Base-by-base conservation (phyloP, 2,797 vertebrate genomes). In the Vultur gryphus region DNA sequence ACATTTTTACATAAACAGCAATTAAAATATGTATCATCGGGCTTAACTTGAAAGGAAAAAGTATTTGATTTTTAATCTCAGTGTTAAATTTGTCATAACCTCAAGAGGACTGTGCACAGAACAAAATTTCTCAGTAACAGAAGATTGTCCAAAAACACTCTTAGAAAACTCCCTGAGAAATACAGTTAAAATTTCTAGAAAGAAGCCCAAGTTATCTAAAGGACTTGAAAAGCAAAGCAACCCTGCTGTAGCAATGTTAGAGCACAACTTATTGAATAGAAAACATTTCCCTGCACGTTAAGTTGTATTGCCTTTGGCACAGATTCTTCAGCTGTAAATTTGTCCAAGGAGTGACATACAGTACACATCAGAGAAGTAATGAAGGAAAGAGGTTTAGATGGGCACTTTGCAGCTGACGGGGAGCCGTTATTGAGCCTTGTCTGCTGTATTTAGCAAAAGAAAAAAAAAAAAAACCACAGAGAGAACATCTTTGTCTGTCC, bases 241-340 rank as follows among this genome's bases (percentile, higher is more conserved):
- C 51, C 75, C 87, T 81, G 55, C 78, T 92, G 49, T 61, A 89
- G 93, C 3, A 5, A 78, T 84, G 90, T 93, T 92, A 86, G 61
- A 96, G 87, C 69, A 84, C 82, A 95, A 93, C 66, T 90, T 97
- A 92, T 37, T 93, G 92, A 97, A 94, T 57, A 94, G 86, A 88
- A 95, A 90, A 93, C 85, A 87, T 76, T 97, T 95, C 79, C 86
- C 77, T 76, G 64, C 72, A 81, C 76, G 20, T 94, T 95, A 92
- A 95, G 76, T 90, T 89, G 91, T 89, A 95, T 82, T 94, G 89
- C 92, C 92, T 92, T 96, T 96, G 96, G 95, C 92, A 95, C 67
- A 93, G 86, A 94, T 86, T 96, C 92, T 92, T 95, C 81, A 84
- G 84, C 95, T 92, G 89, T 87, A 94, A 88, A 97, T 97, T 96